phyloP scores from a whole-genome alignment of 2,797 vertebrate species.

The Stomatorhinus walkeri region DNA sequence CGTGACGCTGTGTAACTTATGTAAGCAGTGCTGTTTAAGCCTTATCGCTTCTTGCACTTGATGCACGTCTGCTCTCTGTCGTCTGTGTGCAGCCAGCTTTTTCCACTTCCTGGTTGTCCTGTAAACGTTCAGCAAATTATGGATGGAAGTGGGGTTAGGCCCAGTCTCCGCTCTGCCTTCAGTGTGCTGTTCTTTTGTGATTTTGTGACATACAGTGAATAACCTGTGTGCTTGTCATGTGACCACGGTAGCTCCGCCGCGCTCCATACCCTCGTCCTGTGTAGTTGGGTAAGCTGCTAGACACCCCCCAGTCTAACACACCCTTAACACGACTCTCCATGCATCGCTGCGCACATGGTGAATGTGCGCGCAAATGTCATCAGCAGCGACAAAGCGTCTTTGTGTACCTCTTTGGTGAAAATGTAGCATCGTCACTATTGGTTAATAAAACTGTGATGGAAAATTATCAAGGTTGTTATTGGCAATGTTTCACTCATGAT shows the following conservation, averaged over 20 bases:
- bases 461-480: neutral
- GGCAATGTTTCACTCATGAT: neutral
- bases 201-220: neutral
- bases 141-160: neutral
- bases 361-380: neutral
- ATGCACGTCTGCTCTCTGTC: neutral
- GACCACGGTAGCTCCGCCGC: neutral
- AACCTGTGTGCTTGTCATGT: neutral
- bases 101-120: neutral
- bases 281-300: neutral
- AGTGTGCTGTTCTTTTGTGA: neutral
- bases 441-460: conserved; percentile 19
- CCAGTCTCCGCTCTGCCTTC: neutral
- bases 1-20: neutral
- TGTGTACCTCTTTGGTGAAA: conserved; percentile 19
- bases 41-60: neutral
- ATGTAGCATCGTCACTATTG: conserved; percentile 11
- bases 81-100: neutral
- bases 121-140: neutral
- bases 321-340: neutral
- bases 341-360: neutral
- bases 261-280: neutral
- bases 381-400: neutral
- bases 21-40: neutral
- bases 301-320: neutral